Conservation (phyloP, 2,113 vertebrate genomes). For the Raja brachyura region DNA sequence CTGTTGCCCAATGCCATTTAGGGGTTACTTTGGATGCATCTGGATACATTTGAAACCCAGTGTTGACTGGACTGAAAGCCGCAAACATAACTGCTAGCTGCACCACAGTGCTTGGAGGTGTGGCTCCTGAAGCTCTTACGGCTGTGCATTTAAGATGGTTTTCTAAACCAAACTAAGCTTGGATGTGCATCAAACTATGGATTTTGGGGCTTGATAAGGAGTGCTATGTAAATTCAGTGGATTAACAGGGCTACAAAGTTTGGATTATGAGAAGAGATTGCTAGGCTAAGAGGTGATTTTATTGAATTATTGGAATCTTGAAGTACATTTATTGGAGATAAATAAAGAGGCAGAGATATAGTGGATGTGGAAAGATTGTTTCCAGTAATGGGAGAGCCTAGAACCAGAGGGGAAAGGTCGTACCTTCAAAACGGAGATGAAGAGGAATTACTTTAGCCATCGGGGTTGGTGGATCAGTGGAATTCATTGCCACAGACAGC, state of each 20-base stretch:
- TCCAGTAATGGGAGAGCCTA: no score
- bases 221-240: neutral
- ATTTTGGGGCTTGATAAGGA: neutral
- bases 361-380: no score
- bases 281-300: neutral
- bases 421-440: no score
- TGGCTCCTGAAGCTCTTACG: neutral
- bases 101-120: neutral
- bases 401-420: no score
- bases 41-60: neutral
- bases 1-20: neutral
- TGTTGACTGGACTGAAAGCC: neutral
- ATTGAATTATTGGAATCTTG: neutral
- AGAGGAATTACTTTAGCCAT: no score
- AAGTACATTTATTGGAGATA: neutral
- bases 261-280: neutral
- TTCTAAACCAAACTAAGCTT: neutral
- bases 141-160: neutral
- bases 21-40: neutral
- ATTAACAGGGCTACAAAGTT: neutral
- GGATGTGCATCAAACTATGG: neutral
- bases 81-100: neutral
- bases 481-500: no score
- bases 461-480: no score
- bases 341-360: no score